phyloP scores from a whole-genome alignment of 2,888 invertebrate genomes.

The Chaetogeoica ovagalla region DNA sequence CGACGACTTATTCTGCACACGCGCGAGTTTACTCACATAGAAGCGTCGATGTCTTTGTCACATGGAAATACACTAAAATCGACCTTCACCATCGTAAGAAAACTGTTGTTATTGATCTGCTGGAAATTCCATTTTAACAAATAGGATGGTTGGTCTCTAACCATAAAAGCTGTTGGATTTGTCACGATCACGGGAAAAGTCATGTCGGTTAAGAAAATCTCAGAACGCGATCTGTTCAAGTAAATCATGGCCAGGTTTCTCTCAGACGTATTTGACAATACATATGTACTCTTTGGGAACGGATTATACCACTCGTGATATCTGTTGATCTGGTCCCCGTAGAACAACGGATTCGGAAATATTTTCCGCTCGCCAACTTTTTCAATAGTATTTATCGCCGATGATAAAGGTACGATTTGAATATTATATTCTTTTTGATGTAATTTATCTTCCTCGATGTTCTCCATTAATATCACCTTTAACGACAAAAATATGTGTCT shows the following conservation, averaged over 20 bases:
- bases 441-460: background rate
- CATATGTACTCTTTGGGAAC: background rate
- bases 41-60: too few species aligned
- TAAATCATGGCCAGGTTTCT: background rate
- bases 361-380: background rate
- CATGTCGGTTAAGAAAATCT: background rate
- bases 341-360: background rate
- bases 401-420: background rate
- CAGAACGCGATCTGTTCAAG: background rate
- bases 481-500: background rate
- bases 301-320: background rate
- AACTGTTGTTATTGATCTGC: too few species aligned
- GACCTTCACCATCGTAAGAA: too few species aligned
- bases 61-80: too few species aligned
- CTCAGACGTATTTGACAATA: background rate
- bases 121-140: background rate
- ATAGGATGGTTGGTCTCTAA: rapidly evolving
- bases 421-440: too few species aligned
- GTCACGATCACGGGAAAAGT: background rate
- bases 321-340: background rate
- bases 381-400: background rate
- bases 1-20: too few species aligned
- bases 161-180: background rate
- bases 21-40: too few species aligned
- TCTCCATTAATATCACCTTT: background rate